phyloP scores from a whole-genome alignment of 2,113 vertebrate species.

The Sprattus sprattus region DNA sequence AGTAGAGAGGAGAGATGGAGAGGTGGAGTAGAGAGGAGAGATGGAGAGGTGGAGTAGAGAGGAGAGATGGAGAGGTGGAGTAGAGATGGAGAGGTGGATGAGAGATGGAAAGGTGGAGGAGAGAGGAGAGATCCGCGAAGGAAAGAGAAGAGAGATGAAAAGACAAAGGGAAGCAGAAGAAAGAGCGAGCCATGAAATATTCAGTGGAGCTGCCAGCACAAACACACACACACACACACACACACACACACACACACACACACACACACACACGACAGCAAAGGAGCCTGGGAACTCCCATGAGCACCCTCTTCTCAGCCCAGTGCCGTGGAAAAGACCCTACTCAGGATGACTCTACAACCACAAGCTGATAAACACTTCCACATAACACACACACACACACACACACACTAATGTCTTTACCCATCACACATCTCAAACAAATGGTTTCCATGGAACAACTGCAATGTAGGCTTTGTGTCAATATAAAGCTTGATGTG shows the following conservation, averaged over 20 bases:
- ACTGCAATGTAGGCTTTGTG: background rate
- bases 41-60: background rate
- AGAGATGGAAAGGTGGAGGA: conserved; percentile 7
- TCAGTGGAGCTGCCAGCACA: conserved; percentile 17
- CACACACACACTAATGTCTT: background rate
- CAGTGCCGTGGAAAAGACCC: background rate
- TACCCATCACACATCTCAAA: background rate
- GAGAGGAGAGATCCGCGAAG: background rate
- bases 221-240: conserved; percentile 8
- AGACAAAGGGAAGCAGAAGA: conserved; percentile 8
- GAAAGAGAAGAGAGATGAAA: background rate
- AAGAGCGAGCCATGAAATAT: conserved; percentile 33
- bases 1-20: background rate
- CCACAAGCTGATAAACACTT: background rate
- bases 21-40: conserved; percentile 18
- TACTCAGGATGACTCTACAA: background rate
- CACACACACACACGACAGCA: background rate
- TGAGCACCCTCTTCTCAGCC: background rate
- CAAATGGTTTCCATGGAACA: background rate
- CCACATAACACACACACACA: conserved; percentile 24
- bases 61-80: conserved; percentile 2
- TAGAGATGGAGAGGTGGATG: no score
- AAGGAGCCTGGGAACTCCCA: background rate
- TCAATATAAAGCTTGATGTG: background rate
- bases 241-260: background rate